phyloP scores from a whole-genome alignment of 2,113 vertebrate genomes.

The Notothenia rossii region DNA sequence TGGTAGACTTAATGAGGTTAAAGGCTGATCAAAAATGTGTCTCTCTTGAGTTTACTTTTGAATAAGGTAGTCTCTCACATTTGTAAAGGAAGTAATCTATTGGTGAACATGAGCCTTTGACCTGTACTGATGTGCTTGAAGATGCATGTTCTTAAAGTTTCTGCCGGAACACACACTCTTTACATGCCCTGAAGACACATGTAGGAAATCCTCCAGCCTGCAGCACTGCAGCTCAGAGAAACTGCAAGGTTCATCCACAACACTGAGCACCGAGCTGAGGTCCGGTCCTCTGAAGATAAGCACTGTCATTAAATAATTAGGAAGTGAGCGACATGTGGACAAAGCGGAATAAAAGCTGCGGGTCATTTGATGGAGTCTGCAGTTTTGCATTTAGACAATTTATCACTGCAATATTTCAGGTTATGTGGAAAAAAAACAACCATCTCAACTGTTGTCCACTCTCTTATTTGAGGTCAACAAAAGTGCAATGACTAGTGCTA shows the following conservation, averaged over 20 bases:
- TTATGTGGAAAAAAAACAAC: background rate
- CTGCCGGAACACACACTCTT: conserved; percentile 25
- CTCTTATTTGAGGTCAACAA: background rate
- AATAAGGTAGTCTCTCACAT: no score
- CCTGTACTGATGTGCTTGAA: conserved; percentile 2
- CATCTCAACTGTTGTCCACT: background rate
- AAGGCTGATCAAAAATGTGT: no score
- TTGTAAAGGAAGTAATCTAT: no score
- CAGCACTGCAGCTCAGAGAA: conserved; percentile 33
- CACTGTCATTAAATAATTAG: conserved; percentile 60
- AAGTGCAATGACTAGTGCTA: background rate
- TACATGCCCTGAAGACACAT: conserved; percentile 24
- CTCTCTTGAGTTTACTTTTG: no score
- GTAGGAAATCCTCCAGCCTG: conserved; percentile 48
- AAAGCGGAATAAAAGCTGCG: conserved; percentile 23
- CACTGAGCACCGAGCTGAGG: conserved; percentile 43
- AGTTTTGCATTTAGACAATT: background rate
- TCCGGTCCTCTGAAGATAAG: conserved; percentile 63
- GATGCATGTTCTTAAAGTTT: background rate
- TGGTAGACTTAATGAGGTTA: no score
- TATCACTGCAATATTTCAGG: background rate
- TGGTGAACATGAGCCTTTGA: background rate
- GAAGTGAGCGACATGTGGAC: conserved; percentile 18
- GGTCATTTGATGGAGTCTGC: conserved; percentile 16
- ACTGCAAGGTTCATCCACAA: conserved; percentile 28